Evolutionary conservation across 2,797 vertebrate species (phyloP).

Genomic region (Lagorchestes hirsutus): DNA sequence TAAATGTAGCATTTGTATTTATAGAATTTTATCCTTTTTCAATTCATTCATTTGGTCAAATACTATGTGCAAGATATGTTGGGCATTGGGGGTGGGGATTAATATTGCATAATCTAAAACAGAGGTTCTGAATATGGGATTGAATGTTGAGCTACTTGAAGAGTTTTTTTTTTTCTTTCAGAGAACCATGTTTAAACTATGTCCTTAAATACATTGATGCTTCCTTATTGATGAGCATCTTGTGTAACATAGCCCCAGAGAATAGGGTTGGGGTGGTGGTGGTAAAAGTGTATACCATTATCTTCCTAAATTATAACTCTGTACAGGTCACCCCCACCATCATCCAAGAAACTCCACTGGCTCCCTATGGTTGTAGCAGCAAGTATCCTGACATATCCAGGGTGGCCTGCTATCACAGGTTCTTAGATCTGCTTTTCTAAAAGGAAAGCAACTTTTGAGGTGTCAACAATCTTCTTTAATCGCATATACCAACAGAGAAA

Average conservation of each 20-base stretch:
- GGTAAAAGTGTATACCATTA: not conserved
- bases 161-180: not conserved
- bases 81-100: not conserved
- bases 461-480: too few relatives aligned
- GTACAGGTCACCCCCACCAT: not conserved
- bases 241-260: not conserved
- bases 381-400: too few relatives aligned
- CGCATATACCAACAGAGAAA: too few relatives aligned
- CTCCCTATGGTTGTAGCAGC: not conserved
- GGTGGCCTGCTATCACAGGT: too few relatives aligned
- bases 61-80: not conserved
- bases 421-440: too few relatives aligned
- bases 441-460: too few relatives aligned
- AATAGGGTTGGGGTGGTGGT: not conserved
- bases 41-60: not conserved
- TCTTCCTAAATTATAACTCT: not conserved
- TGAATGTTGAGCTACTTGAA: not conserved
- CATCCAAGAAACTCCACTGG: not conserved
- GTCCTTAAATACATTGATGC: not conserved
- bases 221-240: not conserved
- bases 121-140: not conserved
- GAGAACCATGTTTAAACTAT: not conserved
- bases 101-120: not conserved
- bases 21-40: slow-evolving; percentile 29
- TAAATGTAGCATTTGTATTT: not conserved